phyloP scores from a whole-genome alignment of 2,888 invertebrate species.

The Branchellion lobata region DNA sequence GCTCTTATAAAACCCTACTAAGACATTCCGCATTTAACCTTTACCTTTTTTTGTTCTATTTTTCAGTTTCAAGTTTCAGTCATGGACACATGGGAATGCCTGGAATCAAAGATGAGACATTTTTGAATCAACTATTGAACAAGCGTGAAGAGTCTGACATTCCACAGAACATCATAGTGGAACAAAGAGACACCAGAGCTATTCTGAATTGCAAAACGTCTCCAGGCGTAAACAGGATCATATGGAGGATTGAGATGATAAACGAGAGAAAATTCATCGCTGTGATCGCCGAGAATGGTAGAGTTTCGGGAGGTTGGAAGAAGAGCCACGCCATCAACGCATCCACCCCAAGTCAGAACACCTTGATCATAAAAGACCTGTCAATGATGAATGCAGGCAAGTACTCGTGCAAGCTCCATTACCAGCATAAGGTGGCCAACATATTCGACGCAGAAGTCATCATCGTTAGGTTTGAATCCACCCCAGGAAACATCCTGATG shows the following conservation, averaged over 20 bases:
- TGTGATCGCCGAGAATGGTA: constrained; percentile 18
- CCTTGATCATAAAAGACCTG: constrained; percentile 10
- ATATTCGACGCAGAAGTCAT: constrained; percentile 4
- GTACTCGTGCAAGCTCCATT: constrained; percentile 5
- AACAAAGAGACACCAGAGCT: neutral
- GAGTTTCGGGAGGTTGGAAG: constrained; percentile 3
- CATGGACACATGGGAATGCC: no score
- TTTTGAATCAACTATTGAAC: neutral
- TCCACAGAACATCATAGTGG: neutral
- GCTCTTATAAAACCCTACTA: constrained; percentile 40
- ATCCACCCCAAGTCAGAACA: constrained; percentile 20
- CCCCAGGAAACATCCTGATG: neutral
- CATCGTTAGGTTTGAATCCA: neutral
- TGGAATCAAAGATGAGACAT: neutral
- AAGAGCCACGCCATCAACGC: constrained; percentile 6
- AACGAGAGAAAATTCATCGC: constrained; percentile 1
- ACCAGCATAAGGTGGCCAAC: no score
- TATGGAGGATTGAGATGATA: constrained; percentile 8
- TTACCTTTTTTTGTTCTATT: no score
- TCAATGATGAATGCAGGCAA: constrained; percentile 22
- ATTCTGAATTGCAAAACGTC: neutral
- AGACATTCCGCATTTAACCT: neutral
- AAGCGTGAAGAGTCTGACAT: neutral
- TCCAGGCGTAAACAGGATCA: neutral
- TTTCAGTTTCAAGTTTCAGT: no score